Evolutionary conservation across 2,113 vertebrate genomes (phyloP).

Genomic region (Sciurus niger): DNA sequence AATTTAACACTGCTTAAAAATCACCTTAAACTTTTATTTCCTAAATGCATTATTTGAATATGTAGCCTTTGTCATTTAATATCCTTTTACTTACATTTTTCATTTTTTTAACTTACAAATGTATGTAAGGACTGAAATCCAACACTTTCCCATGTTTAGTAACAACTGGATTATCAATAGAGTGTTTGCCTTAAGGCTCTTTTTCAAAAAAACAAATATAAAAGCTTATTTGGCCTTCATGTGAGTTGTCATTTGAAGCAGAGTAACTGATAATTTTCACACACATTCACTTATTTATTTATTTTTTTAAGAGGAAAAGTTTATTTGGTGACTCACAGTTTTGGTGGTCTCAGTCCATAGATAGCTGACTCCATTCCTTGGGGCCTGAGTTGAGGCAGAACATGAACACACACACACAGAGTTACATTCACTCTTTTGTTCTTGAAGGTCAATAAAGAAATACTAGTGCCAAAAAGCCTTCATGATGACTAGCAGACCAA

Average conservation of each 20-base stretch:
- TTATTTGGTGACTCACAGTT: too few relatives aligned
- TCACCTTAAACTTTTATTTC: not conserved
- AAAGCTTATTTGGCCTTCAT: not conserved
- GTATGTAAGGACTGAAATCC: not conserved
- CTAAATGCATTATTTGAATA: not conserved
- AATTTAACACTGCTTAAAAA: not conserved
- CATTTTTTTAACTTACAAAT: not conserved
- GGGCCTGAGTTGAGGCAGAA: too few relatives aligned
- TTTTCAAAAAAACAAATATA: not conserved
- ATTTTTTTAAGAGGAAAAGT: too few relatives aligned
- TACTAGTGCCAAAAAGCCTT: not conserved
- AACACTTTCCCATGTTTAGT: not conserved
- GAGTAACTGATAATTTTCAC: not conserved
- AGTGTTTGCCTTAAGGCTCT: not conserved
- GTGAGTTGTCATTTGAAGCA: not conserved
- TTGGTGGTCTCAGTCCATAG: too few relatives aligned
- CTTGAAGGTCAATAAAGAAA: not conserved
- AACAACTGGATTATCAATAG: not conserved
- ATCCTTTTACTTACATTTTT: not conserved
- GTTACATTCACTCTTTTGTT: not conserved
- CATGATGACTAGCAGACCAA: not conserved
- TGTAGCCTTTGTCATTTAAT: not conserved
- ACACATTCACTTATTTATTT: too few relatives aligned
- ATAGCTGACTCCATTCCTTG: too few relatives aligned
- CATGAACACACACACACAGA: too few relatives aligned